A percentile compares a stretch with the other conserved stretches of the same genome.
Conservation (phyloP, 2,797 vertebrate genomes). For the Nyctibius grandis region DNA sequence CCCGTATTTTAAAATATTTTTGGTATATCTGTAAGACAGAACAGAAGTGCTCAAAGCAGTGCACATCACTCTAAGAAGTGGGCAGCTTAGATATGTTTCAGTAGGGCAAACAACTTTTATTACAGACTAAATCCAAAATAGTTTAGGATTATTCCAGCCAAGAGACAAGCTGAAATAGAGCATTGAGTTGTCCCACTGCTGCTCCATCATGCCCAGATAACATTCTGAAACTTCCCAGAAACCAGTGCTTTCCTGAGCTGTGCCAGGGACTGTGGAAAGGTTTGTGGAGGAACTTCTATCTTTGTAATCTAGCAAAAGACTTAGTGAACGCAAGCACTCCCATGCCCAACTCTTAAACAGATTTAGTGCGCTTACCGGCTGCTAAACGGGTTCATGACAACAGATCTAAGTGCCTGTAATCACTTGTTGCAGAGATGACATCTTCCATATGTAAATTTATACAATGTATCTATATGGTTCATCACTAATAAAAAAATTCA, state of each 20-base stretch:
- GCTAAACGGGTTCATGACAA: not conserved
- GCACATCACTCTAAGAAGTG: not conserved
- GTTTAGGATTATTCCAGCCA: not conserved
- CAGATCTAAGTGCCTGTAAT: not conserved
- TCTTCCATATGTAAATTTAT: not conserved
- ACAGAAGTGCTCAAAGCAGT: not conserved
- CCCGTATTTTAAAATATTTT: not conserved
- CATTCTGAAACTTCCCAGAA: not conserved
- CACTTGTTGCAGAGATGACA: not conserved
- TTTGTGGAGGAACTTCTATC: not conserved
- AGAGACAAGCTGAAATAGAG: not conserved
- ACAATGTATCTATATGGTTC: not conserved
- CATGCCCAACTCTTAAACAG: not conserved
- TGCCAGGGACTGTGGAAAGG: not conserved
- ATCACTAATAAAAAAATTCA: not conserved
- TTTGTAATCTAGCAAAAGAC: not conserved
- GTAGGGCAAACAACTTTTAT: not conserved
- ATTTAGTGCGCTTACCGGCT: not conserved
- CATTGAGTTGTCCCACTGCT: not conserved
- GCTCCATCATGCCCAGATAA: not conserved
- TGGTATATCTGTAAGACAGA: conserved; percentile 10
- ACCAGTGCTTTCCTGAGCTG: not conserved
- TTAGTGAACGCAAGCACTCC: not conserved
- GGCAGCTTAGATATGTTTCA: not conserved
- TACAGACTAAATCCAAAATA: not conserved